A percentile compares a stretch with the other conserved stretches of the same genome.
Conservation (phyloP, 2,888 invertebrate genomes). For the Mesoligia furuncula region DNA sequence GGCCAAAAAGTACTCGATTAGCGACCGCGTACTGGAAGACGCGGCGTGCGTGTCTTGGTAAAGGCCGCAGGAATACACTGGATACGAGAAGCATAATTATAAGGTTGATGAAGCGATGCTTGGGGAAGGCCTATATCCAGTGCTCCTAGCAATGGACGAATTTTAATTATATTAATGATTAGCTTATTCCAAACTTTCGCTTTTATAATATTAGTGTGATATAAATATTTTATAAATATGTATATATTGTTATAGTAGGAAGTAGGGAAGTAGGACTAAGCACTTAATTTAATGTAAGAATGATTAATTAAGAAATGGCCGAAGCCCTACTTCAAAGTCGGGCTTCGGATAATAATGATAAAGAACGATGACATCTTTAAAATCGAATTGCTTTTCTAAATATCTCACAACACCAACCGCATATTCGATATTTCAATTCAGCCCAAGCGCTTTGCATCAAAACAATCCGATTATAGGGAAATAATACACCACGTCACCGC, state of each 20-base stretch:
- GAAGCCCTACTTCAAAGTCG: not conserved
- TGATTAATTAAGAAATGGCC: no score
- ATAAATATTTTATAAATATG: no score
- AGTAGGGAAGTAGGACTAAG: no score
- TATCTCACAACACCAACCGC: not conserved
- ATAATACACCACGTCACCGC: constrained; percentile 45
- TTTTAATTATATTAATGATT: not conserved
- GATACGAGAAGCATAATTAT: no score
- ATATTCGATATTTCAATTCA: not conserved
- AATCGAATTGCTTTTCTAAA: not conserved
- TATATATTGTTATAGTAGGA: no score
- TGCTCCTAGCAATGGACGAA: not conserved
- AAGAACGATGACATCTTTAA: not conserved
- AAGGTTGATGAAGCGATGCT: accelerated
- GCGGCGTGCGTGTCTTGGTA: not conserved
- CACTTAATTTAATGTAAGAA: no score
- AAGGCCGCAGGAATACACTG: not conserved
- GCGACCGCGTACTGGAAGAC: not conserved
- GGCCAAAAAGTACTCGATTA: not conserved
- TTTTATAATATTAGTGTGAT: no score
- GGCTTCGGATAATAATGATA: not conserved
- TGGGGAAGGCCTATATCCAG: not conserved
- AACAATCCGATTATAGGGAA: constrained; percentile 35
- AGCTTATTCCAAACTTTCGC: not conserved
- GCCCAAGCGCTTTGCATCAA: constrained; percentile 22